Conservation (phyloP, 2,113 vertebrate genomes). For the Corvus cornix region DNA sequence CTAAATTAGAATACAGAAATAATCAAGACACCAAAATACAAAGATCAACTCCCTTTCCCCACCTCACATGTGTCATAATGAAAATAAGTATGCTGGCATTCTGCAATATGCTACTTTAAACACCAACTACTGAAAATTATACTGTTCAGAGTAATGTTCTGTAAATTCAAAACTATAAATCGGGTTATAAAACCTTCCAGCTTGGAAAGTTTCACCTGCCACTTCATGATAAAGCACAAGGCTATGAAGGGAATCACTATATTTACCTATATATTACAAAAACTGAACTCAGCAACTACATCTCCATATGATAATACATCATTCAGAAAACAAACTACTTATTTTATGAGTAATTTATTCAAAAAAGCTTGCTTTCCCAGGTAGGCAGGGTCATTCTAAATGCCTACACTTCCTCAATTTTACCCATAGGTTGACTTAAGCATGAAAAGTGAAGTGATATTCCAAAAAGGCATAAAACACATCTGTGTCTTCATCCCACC, state of each 20-base stretch:
- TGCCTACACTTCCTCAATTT: not conserved
- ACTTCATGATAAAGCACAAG: not conserved
- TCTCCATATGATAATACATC: not conserved
- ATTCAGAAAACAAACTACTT: not conserved
- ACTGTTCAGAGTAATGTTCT: not conserved
- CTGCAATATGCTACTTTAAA: not conserved
- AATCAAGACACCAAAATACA: not conserved
- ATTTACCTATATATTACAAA: conserved; percentile 23
- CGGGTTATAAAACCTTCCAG: conserved; percentile 7
- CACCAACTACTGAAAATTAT: not conserved
- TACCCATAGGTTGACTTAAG: not conserved
- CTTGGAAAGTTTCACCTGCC: not conserved
- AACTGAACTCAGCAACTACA: conserved; percentile 1
- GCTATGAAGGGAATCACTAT: not conserved
- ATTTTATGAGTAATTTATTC: not conserved
- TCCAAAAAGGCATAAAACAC: not conserved
- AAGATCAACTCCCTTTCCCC: not conserved
- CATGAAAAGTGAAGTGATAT: not conserved
- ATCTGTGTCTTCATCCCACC: not conserved
- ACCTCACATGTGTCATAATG: not conserved
- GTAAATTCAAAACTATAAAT: conserved; percentile 37
- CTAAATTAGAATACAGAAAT: not conserved
- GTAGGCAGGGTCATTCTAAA: not conserved
- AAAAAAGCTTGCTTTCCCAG: not conserved
- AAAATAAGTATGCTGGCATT: not conserved